Percentiles rank a stretch among this genome's conserved stretches.
These are phyloP conservation scores for Ericerus pela DNA, from an alignment of 1,140 invertebrate species.

Conservation along the genomic window DNA sequence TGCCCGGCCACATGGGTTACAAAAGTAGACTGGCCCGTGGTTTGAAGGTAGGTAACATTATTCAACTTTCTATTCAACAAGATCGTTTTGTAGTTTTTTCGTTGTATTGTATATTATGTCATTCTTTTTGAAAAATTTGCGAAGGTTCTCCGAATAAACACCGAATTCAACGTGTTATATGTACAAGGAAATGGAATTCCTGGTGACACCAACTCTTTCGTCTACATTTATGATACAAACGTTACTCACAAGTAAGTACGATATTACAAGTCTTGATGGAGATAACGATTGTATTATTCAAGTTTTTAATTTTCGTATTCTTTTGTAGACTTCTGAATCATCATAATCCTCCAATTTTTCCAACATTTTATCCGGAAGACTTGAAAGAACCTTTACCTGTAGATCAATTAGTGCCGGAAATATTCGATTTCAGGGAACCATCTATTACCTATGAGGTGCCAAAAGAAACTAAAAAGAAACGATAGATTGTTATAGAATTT, in stretches of 20 bases:
- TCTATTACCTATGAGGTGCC: not conserved
- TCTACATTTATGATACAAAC: constrained; percentile 64
- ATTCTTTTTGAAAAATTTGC: constrained; percentile 2
- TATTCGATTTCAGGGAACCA: not conserved
- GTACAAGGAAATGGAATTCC: constrained; percentile 64
- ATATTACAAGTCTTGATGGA: not conserved
- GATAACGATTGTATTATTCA: not conserved
- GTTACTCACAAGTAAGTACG: constrained; percentile 1
- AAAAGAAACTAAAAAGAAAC: not conserved
- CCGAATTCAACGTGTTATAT: constrained; percentile 84
- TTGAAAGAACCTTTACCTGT: not conserved
- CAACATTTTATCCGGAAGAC: not conserved
- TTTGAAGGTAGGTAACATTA: constrained; percentile 46
- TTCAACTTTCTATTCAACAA: no score
- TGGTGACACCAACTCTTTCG: constrained; percentile 62
- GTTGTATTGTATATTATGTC: no score
- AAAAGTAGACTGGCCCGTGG: constrained; percentile 48
- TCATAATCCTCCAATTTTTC: not conserved
- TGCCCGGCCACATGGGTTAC: constrained; percentile 96
- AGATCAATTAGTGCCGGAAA: not conserved
- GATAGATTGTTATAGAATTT: no score
- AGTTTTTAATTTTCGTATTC: not conserved
- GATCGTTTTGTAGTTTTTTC: no score
- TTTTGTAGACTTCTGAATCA: not conserved
- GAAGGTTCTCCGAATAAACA: constrained; percentile 78